phyloP scores from a whole-genome alignment of 1,140 invertebrate species.

The Vanessa tameamea region DNA sequence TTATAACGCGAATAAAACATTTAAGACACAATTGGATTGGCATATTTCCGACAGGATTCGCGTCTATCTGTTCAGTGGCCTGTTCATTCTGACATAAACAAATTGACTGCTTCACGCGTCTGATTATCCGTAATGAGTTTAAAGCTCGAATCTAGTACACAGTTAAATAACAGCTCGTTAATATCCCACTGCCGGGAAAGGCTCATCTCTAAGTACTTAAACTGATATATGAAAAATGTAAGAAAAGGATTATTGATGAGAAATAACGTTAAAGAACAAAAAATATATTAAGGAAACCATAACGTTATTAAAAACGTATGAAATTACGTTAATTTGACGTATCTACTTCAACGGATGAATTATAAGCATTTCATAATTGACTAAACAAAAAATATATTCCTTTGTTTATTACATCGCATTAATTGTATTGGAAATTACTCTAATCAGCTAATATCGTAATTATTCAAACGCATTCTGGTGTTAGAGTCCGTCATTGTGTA shows the following conservation, averaged over 20 bases:
- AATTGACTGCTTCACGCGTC: conserved; percentile 40
- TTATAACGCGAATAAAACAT: conserved; percentile 47
- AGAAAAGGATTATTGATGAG: no score
- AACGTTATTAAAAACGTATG: no score
- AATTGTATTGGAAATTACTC: neutral
- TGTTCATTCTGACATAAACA: conserved; percentile 48
- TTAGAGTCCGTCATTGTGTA: conserved; percentile 15
- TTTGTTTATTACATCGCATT: neutral
- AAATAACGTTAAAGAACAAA: no score
- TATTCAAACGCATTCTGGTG: neutral
- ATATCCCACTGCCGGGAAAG: no score
- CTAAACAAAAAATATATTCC: neutral
- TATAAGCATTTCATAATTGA: neutral
- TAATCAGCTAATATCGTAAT: neutral
- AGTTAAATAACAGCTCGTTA: neutral
- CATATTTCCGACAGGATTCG: conserved; percentile 45
- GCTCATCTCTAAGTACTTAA: no score
- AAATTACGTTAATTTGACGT: neutral
- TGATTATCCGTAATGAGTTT: neutral
- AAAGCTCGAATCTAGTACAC: neutral
- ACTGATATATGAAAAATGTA: no score
- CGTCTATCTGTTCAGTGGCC: conserved; percentile 36
- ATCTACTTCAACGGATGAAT: neutral
- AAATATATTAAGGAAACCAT: no score
- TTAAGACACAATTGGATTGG: conserved; percentile 47